phyloP scores from a whole-genome alignment of 2,113 vertebrate species.

The Pygoscelis adeliae region DNA sequence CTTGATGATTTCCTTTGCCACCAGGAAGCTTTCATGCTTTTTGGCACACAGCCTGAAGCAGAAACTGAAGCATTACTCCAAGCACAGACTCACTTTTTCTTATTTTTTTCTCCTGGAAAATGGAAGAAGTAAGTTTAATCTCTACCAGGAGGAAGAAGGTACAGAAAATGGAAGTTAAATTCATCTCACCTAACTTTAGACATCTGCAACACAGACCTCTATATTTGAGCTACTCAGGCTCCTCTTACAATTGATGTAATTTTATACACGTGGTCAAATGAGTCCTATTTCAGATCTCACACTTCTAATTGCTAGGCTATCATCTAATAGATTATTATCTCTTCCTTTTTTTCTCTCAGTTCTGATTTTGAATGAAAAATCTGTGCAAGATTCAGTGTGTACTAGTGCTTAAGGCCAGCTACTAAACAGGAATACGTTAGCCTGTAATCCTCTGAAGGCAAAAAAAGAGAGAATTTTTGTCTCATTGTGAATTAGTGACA shows the following conservation, averaged over 20 bases:
- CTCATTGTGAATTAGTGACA: not conserved
- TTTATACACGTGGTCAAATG: not conserved
- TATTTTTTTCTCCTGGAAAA: not conserved
- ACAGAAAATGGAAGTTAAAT: not conserved
- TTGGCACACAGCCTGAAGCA: not conserved
- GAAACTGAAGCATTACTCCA: not conserved
- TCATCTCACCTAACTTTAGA: not conserved
- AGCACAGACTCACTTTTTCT: not conserved
- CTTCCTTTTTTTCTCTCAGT: not conserved
- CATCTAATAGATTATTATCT: not conserved
- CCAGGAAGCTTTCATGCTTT: not conserved
- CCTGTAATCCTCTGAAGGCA: not conserved
- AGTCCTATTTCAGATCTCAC: not conserved
- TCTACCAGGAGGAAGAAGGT: not conserved
- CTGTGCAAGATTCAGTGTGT: not conserved
- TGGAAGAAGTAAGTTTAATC: not conserved
- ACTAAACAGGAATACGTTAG: not conserved
- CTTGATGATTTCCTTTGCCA: not conserved
- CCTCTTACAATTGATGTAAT: not conserved
- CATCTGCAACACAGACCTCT: not conserved
- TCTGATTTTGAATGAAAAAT: not conserved
- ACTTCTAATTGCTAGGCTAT: not conserved
- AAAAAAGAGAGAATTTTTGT: not conserved
- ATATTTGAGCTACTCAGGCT: not conserved
- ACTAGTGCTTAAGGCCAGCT: not conserved